These are phyloP conservation scores for Myotis davidii DNA, from an alignment of 2,113 vertebrate species.

Conservation along the genomic window DNA sequence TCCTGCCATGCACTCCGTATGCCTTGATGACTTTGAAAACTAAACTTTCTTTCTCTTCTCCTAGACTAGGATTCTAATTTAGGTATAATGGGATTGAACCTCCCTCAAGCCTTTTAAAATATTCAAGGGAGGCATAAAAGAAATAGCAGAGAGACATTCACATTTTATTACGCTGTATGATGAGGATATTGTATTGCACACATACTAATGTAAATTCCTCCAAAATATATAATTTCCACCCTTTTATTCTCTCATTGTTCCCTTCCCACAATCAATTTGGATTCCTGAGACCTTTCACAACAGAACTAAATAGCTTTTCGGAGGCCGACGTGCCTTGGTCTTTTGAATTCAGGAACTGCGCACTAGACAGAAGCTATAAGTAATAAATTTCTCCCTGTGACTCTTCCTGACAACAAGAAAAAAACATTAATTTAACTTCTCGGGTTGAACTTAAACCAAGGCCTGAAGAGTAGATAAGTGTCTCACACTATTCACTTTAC, in stretches of 20 bases:
- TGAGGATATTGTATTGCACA: conserved; percentile 60
- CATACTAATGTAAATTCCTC: conserved; percentile 73
- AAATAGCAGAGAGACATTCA: conserved; percentile 53
- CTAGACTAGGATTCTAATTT: conserved; percentile 72
- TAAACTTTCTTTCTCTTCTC: conserved; percentile 65
- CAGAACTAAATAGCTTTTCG: conserved; percentile 74
- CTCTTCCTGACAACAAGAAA: conserved; percentile 78
- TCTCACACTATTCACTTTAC: conserved; percentile 67
- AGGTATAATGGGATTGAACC: conserved; percentile 74
- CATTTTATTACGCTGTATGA: conserved; percentile 69
- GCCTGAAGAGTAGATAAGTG: conserved; percentile 72
- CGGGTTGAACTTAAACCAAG: conserved; percentile 75
- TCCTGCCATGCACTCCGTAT: not conserved
- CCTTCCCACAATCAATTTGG: conserved; percentile 69
- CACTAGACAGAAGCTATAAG: conserved; percentile 73
- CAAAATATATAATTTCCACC: conserved; percentile 64
- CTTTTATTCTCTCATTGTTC: conserved; percentile 60
- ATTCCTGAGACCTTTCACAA: conserved; percentile 59
- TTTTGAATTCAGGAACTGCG: conserved; percentile 75
- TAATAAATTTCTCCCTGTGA: conserved; percentile 78
- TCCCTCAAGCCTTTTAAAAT: conserved; percentile 78
- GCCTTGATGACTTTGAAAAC: conserved; percentile 71
- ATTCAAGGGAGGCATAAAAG: conserved; percentile 74
- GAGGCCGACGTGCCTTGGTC: conserved; percentile 51
- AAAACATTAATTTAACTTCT: conserved; percentile 80